Evolutionary conservation across 1,140 invertebrate genomes (phyloP).

Genomic region (Nixonia krombeini): DNA sequence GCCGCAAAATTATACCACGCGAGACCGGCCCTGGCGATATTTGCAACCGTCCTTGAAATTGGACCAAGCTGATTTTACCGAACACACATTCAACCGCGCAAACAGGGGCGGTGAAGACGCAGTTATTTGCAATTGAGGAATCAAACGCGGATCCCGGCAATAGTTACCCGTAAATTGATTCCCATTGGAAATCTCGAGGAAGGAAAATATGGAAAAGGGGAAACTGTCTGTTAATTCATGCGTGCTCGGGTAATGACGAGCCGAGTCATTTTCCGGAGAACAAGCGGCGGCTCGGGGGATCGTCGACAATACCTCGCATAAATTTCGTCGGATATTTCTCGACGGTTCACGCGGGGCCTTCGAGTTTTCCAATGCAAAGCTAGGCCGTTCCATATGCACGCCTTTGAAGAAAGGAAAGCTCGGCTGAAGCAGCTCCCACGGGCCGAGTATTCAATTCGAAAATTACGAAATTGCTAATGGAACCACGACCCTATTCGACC

Average conservation of each 20-base stretch:
- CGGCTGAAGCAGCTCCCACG: constrained; percentile 26
- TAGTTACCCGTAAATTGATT: too few relatives aligned
- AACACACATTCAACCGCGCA: too few relatives aligned
- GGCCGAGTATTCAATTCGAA: constrained; percentile 59
- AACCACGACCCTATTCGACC: constrained; percentile 23
- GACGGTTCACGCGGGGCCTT: too few relatives aligned
- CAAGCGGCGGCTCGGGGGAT: too few relatives aligned
- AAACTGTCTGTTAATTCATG: neutral
- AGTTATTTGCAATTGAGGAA: too few relatives aligned
- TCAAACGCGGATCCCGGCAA: too few relatives aligned
- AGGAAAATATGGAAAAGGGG: neutral
- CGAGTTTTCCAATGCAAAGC: constrained; percentile 8
- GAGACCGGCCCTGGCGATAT: too few relatives aligned
- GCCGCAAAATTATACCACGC: too few relatives aligned
- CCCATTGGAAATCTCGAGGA: too few relatives aligned
- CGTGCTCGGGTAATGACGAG: neutral
- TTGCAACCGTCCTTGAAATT: too few relatives aligned
- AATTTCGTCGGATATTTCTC: constrained; percentile 6
- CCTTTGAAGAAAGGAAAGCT: constrained; percentile 48
- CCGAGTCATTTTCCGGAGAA: neutral
- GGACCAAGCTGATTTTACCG: too few relatives aligned
- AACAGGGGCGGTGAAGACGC: too few relatives aligned
- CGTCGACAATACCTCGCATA: constrained; percentile 6
- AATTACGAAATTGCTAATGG: constrained; percentile 70
- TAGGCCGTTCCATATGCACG: constrained; percentile 49